Base-by-base conservation (phyloP, 1,140 invertebrate genomes). In the Hylaeus volcanicus region DNA sequence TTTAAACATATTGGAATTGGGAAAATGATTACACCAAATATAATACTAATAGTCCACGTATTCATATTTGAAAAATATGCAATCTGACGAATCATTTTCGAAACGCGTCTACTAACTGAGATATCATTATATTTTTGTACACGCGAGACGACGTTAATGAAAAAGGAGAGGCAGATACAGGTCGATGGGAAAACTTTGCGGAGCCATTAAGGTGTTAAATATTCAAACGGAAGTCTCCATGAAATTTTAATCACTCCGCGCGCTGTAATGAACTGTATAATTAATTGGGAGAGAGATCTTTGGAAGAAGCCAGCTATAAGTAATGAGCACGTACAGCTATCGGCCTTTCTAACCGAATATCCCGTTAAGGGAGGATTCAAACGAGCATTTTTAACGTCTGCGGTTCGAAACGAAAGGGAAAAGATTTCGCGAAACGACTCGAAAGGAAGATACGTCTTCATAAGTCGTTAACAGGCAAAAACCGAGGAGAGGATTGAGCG, bases 191-290 rank as follows among this genome's bases (percentile, higher is more conserved):
- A 55, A 74, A 74, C 64, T 68, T 3, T 71, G 43, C 37, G n/a
- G 2, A 66, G 78, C 69, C 64, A 88, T 85, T 87, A 79, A 45
- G n/a, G 83, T 12, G 80, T 88, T 65, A 89, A 88, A 87, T 88
- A 89, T 89, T 84, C 81, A 89, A 83, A 82, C 76, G 77, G 69
- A 81, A 45, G 65, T 72, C 69, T 55, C 81, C 86, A 88, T 89
- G 83, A 88, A 82, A 88, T 88, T 86, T 86, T 83, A 87, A 83
- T 81, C 81, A 65, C 61, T 74, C 80, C 5, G 76, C 84, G 81
- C 87, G 79, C 81, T 71, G 85, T 86, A 79, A 88, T 87, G 82
- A 85, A 87, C 88, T 88, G 85, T 85, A 81, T 88, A 89, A 89
- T 87, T 87, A 81, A 83, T 74, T 80, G 58, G 63, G 73, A 60